Conservation (phyloP, 2,888 invertebrate genomes). For the Gnatocerus cornutus region DNA sequence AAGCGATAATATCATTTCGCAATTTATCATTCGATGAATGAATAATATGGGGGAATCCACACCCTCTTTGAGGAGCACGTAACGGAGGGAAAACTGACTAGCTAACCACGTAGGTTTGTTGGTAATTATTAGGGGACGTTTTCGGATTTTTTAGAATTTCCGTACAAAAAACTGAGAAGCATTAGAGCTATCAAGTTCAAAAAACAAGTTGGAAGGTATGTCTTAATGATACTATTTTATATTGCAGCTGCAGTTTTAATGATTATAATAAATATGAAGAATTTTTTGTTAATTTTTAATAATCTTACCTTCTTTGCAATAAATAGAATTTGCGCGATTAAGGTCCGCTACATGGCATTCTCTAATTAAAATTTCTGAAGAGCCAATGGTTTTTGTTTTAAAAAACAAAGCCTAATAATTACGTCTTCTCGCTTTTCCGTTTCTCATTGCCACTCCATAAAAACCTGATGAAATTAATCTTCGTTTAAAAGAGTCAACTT, state of each 20-base stretch:
- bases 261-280: no score
- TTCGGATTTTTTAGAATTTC: no score
- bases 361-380: background rate
- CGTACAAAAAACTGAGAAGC: no score
- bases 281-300: no score
- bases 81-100: background rate
- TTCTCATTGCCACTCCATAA: background rate
- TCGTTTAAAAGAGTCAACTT: conserved; percentile 3
- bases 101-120: background rate
- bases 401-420: conserved; percentile 15
- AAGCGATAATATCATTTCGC: conserved; percentile 60
- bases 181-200: no score
- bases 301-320: no score
- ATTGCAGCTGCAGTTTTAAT: no score
- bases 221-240: no score
- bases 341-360: no score
- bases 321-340: background rate
- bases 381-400: conserved; percentile 6
- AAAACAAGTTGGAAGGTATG: no score
- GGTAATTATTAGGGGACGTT: no score
- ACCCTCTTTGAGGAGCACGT: conserved; percentile 19
- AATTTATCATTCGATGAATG: conserved; percentile 55
- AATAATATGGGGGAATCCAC: conserved; percentile 16
- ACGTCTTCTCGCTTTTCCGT: conserved; percentile 1
- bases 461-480: conserved; percentile 7